A percentile compares a stretch with the other conserved stretches of the same genome.
Conservation (phyloP, 1,140 invertebrate genomes). For the Choristoneura fumiferana region DNA sequence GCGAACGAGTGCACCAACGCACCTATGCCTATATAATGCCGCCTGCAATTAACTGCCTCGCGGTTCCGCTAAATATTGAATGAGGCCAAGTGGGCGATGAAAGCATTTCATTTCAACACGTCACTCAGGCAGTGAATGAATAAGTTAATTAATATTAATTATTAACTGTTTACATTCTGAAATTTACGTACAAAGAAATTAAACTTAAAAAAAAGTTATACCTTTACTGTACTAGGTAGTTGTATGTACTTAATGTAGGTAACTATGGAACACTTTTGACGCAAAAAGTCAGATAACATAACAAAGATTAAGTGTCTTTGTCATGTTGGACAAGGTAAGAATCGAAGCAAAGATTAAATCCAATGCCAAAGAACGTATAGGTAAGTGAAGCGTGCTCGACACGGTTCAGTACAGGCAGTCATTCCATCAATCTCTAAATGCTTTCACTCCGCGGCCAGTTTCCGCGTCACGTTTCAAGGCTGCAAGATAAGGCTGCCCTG, state of each 20-base stretch:
- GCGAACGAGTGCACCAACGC: constrained; percentile 56
- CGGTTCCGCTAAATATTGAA: constrained; percentile 11
- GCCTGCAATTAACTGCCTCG: constrained; percentile 8
- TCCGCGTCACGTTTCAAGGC: constrained; percentile 74
- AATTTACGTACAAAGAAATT: too few relatives aligned
- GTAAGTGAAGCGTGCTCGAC: constrained; percentile 48
- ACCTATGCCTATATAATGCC: constrained; percentile 43
- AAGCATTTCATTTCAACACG: constrained; percentile 6
- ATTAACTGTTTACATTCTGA: too few relatives aligned
- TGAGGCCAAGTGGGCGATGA: constrained; percentile 1
- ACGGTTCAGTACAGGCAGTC: constrained; percentile 52
- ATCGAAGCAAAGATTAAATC: too few relatives aligned
- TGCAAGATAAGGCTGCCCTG: constrained; percentile 52
- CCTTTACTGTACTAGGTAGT: too few relatives aligned
- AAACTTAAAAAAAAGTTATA: too few relatives aligned
- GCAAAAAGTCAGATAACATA: too few relatives aligned
- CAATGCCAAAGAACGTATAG: neutral
- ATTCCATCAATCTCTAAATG: constrained; percentile 68
- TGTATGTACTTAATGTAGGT: too few relatives aligned
- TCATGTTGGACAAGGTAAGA: too few relatives aligned
- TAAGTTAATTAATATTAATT: too few relatives aligned
- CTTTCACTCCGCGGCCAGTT: constrained; percentile 68
- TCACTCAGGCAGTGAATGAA: neutral
- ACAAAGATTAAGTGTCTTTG: too few relatives aligned
- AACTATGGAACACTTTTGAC: too few relatives aligned